phyloP scores from a whole-genome alignment of 2,797 vertebrate species.

The Dromococcyx pavoninus region DNA sequence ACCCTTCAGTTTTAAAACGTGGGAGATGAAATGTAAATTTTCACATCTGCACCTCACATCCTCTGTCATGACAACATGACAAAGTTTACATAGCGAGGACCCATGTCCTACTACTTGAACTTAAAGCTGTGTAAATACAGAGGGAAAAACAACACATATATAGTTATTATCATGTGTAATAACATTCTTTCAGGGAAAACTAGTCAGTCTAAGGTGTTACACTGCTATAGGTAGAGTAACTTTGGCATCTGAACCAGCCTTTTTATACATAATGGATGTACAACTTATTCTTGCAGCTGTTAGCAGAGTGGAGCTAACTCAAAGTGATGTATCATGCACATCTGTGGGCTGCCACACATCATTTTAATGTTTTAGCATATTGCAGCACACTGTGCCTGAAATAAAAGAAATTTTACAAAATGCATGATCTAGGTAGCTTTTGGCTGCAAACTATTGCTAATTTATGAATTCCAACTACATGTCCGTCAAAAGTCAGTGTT shows the following conservation, averaged over 20 bases:
- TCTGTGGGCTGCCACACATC: neutral
- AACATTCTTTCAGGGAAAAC: neutral
- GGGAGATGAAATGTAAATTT: neutral
- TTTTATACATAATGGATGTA: neutral
- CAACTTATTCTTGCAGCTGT: neutral
- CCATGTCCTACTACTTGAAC: too few species aligned
- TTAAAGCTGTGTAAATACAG: too few species aligned
- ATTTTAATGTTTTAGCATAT: neutral
- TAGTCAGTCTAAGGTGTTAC: neutral
- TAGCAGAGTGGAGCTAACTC: neutral
- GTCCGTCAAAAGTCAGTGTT: neutral
- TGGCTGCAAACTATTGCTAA: neutral
- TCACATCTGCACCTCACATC: neutral
- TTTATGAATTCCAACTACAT: accelerated
- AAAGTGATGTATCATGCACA: neutral
- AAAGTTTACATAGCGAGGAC: too few species aligned
- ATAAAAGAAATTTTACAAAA: neutral
- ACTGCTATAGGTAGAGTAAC: neutral
- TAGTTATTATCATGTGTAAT: neutral
- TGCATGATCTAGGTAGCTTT: accelerated
- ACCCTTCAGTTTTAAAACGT: neutral
- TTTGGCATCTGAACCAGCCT: neutral
- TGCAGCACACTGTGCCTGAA: neutral
- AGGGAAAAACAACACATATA: neutral
- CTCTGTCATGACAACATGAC: neutral